These are phyloP conservation scores for Heteronetta atricapilla DNA, from an alignment of 2,113 vertebrate genomes.

Conservation along the genomic window DNA sequence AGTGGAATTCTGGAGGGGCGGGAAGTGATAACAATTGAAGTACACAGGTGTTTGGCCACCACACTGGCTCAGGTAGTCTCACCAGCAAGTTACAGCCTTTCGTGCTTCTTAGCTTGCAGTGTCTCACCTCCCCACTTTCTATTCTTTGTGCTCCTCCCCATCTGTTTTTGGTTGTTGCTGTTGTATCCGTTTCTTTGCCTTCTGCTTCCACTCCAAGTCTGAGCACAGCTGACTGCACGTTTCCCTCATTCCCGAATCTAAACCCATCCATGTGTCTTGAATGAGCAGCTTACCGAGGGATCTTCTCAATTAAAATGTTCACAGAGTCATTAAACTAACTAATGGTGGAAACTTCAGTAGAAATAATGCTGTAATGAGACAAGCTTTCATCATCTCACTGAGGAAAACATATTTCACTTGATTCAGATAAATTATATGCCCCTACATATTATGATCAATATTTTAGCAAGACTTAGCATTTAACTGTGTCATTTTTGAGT, in stretches of 20 bases:
- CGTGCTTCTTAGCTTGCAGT: neutral
- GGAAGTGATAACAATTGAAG: neutral
- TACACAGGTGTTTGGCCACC: neutral
- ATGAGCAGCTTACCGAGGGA: constrained; percentile 12
- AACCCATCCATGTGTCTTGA: constrained; percentile 34
- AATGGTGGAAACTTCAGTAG: constrained; percentile 55
- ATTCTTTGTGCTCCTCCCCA: neutral
- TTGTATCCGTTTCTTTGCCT: neutral
- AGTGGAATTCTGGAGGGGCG: neutral
- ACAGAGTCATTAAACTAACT: constrained; percentile 59
- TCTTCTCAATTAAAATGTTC: constrained; percentile 50
- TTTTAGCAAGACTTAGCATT: constrained; percentile 65
- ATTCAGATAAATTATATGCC: constrained; percentile 62
- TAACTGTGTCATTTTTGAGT: constrained; percentile 67
- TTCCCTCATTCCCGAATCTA: neutral
- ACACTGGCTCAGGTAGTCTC: neutral
- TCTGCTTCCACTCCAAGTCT: neutral
- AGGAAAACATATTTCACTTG: constrained; percentile 65
- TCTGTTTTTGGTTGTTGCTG: neutral
- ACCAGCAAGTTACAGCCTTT: neutral
- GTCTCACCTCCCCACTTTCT: neutral
- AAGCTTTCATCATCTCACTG: constrained; percentile 61
- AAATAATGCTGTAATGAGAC: constrained; percentile 68
- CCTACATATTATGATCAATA: constrained; percentile 64
- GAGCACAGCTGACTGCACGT: neutral